Base-by-base conservation (phyloP, 1,140 invertebrate genomes). In the Bombus breviceps region DNA sequence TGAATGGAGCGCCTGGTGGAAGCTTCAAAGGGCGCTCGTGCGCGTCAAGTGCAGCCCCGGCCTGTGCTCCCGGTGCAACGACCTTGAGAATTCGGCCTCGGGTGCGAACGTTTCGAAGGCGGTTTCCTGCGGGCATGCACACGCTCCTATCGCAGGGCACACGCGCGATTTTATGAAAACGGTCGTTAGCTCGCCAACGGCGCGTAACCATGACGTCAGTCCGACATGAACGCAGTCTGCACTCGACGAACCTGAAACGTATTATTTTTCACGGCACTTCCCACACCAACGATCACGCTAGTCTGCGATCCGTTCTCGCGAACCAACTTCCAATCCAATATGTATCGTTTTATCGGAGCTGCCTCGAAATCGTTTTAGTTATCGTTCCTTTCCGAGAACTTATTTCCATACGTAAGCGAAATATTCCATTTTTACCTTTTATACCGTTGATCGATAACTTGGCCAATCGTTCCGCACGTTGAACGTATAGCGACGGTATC, bases 151-250 rank as follows among this genome's bases (percentile, higher is more conserved):
- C 39, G 76, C 76, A 10, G 25, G 66, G 39, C 47, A 41, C 77
- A 62, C 74, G 80, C 43, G 69, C 74, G 59, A 74, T 89, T 92
- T 90, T 88, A 92, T 90, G 83, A 92, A 92, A 91, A 84, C 85
- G 91, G 90, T 90, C 87, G 88, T 92, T 92, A 88, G 90, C 89
- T 73, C 87, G 85, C 88, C 87, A 90, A 91, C 81, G 74, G 81
- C 62, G 74, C 43, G 81, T 83, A 77, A 83, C 91, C 83, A 92
- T 93, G 90, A 93, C 92, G 92, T 92, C 92, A 39, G 37, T 91
- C 88, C 88, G 83, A 80, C 83, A 73, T 89, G 88, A 81, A 86
- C 39, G 87, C 53, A 3, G 72, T 53, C n/a, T 39, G 84, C 82
- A 83, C 81, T 86, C 88, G 85, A 92, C 86, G 86, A 89, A 75